phyloP scores from a whole-genome alignment of 2,113 vertebrate genomes.

The Melanostigma gelatinosum region DNA sequence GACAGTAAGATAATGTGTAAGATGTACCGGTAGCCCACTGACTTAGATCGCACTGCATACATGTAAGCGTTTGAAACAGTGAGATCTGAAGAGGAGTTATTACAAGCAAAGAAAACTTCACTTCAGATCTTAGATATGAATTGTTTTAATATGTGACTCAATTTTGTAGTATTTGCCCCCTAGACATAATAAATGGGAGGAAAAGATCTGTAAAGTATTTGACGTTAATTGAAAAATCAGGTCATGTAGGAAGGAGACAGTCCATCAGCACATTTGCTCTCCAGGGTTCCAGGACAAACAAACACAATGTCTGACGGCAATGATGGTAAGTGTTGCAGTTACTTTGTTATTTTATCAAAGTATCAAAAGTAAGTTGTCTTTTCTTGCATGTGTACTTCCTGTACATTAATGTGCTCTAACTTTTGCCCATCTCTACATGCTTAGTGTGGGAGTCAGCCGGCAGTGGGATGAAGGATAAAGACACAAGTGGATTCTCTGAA shows the following conservation, averaged over 20 bases:
- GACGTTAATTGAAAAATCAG: constrained; percentile 17
- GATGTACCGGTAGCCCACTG: neutral
- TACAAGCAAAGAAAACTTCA: neutral
- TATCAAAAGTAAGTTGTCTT: neutral
- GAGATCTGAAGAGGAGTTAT: neutral
- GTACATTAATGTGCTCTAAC: neutral
- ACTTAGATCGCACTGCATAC: neutral
- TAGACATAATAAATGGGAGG: constrained; percentile 12
- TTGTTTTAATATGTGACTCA: neutral
- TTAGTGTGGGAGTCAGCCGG: constrained; percentile 63
- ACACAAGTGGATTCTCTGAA: constrained; percentile 77
- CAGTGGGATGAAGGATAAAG: constrained; percentile 40
- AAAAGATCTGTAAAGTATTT: neutral
- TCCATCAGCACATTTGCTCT: constrained; percentile 16
- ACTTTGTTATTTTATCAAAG: neutral
- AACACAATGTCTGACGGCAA: constrained; percentile 55
- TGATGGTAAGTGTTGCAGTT: constrained; percentile 58
- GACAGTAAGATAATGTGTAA: neutral
- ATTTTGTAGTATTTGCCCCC: constrained; percentile 32
- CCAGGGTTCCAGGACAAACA: constrained; percentile 43
- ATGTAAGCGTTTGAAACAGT: neutral
- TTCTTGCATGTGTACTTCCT: neutral
- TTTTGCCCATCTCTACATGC: constrained; percentile 12
- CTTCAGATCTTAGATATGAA: neutral
- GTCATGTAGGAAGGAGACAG: constrained; percentile 32